Evolutionary conservation across 2,888 invertebrate genomes (phyloP).

Genomic region (Acronicta alni): DNA sequence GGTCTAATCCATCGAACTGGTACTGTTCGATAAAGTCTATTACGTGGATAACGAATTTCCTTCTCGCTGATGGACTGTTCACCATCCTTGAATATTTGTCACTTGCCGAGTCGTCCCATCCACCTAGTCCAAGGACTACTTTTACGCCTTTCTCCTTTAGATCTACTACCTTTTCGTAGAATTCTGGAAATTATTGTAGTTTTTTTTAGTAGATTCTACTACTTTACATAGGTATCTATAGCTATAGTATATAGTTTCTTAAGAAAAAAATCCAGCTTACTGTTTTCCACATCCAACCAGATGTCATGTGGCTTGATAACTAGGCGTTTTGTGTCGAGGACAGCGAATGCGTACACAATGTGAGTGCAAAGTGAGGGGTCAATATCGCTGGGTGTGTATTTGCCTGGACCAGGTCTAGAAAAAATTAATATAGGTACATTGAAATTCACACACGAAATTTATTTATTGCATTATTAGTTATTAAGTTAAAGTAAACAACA

Average conservation of each 20-base stretch:
- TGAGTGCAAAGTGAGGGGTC: slow-evolving; percentile 96
- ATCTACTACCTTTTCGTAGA: slow-evolving; percentile 95
- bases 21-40: slow-evolving; percentile 94
- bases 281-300: slow-evolving; percentile 97
- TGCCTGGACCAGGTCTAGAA: slow-evolving; percentile 93
- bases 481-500: too few relatives aligned
- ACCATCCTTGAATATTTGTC: slow-evolving; percentile 96
- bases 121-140: slow-evolving; percentile 96
- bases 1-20: slow-evolving; percentile 96
- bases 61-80: slow-evolving; percentile 92
- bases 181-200: slow-evolving; percentile 89
- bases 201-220: neutral
- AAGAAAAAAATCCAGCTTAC: slow-evolving; percentile 79
- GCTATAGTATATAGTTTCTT: neutral
- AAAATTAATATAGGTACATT: neutral
- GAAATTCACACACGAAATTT: too few relatives aligned
- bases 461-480: too few relatives aligned
- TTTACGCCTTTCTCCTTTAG: slow-evolving; percentile 93
- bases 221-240: neutral
- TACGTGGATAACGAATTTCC: slow-evolving; percentile 93
- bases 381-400: slow-evolving; percentile 94
- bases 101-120: slow-evolving; percentile 98
- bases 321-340: slow-evolving; percentile 92
- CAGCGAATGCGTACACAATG: slow-evolving; percentile 97
- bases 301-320: slow-evolving; percentile 95